A percentile compares a stretch with the other conserved stretches of the same genome.
These are phyloP conservation scores for Petrocephalus microphthalmus DNA, from an alignment of 2,113 vertebrate species.

Conservation along the genomic window DNA sequence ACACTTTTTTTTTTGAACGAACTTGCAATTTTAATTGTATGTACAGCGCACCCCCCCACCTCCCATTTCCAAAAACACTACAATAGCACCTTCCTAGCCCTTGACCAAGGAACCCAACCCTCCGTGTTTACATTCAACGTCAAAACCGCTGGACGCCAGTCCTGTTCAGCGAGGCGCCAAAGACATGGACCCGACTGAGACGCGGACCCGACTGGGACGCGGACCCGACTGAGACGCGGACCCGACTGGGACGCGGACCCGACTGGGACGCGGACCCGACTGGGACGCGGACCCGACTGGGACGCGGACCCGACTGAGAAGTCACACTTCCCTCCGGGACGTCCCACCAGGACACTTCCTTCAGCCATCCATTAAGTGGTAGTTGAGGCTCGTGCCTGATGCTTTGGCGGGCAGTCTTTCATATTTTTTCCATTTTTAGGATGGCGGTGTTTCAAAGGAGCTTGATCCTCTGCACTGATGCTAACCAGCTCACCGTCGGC, in stretches of 20 bases:
- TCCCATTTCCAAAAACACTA: neutral
- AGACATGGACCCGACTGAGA: no score
- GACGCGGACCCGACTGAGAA: no score
- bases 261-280: no score
- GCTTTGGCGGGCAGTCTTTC: neutral
- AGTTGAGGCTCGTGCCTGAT: neutral
- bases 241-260: no score
- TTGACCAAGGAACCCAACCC: neutral
- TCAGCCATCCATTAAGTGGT: neutral
- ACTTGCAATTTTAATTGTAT: neutral
- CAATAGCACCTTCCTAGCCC: neutral
- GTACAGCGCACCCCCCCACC: neutral
- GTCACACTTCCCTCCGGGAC: neutral
- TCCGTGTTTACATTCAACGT: neutral
- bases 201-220: no score
- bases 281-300: no score
- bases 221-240: no score
- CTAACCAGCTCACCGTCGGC: neutral
- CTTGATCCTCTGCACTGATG: neutral
- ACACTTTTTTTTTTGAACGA: neutral
- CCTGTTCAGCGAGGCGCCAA: neutral
- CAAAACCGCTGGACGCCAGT: neutral
- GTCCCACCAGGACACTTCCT: neutral
- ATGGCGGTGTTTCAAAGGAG: neutral
- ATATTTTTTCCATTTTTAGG: neutral